phyloP scores from a whole-genome alignment of 1,140 invertebrate genomes.

The Listronotus oregonensis region DNA sequence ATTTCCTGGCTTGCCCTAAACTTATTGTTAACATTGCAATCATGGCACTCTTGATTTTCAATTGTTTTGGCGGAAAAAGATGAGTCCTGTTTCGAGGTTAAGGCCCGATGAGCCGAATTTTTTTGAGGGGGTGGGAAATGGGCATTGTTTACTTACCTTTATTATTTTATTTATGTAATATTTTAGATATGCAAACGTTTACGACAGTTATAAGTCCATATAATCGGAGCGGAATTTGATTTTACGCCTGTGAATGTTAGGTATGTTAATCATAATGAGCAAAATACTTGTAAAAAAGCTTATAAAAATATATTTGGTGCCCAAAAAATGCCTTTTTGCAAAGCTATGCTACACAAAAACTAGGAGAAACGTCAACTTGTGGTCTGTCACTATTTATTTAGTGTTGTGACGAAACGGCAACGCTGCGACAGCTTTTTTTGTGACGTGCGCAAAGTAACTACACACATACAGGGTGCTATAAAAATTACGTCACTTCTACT shows the following conservation, averaged over 20 bases:
- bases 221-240: constrained; percentile 42
- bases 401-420: too few relatives aligned
- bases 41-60: too few relatives aligned
- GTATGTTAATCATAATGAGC: constrained; percentile 24
- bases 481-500: too few relatives aligned
- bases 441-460: too few relatives aligned
- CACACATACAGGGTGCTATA: too few relatives aligned
- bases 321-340: background rate
- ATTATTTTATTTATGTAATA: constrained; percentile 15
- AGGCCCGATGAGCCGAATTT: background rate
- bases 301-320: constrained; percentile 18
- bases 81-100: too few relatives aligned
- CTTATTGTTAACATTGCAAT: too few relatives aligned
- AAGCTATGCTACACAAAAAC: constrained; percentile 4
- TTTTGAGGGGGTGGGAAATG: background rate
- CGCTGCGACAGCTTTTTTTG: too few relatives aligned
- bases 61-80: too few relatives aligned
- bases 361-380: too few relatives aligned
- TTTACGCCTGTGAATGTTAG: constrained; percentile 36
- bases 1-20: too few relatives aligned
- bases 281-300: constrained; percentile 18
- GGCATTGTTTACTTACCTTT: constrained; percentile 1
- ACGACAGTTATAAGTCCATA: constrained; percentile 38
- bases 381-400: too few relatives aligned
- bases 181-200: constrained; percentile 32